phyloP scores from a whole-genome alignment of 2,113 vertebrate genomes.

The Rhinoderma darwinii region DNA sequence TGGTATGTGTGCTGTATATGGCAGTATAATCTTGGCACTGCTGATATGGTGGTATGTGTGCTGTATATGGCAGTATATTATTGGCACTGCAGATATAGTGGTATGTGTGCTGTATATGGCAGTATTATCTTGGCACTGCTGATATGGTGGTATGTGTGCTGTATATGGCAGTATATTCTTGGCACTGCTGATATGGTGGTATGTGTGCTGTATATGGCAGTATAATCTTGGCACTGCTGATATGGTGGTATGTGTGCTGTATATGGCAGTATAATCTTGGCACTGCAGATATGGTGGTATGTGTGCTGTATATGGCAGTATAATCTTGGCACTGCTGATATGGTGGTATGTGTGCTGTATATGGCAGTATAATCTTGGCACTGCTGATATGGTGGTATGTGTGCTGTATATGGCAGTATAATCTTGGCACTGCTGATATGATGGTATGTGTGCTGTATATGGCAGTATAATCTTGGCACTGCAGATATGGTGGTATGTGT shows the following conservation, averaged over 20 bases:
- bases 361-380: not conserved
- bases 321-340: too few species aligned
- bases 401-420: not conserved
- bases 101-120: not conserved
- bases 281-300: not conserved
- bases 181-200: too few species aligned
- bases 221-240: too few species aligned
- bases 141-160: not conserved
- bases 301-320: not conserved
- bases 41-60: not conserved
- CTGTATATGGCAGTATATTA: not conserved
- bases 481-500: not conserved
- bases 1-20: not conserved
- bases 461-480: too few species aligned
- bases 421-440: too few species aligned
- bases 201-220: not conserved
- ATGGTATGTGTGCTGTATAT: not conserved
- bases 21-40: too few species aligned
- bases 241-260: not conserved
- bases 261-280: not conserved
- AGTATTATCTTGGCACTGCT: too few species aligned
- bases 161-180: not conserved
- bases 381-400: not conserved
- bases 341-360: not conserved
- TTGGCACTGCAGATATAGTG: not conserved